These are phyloP conservation scores for Drosophila subpulchrella DNA, from an alignment of 1,140 invertebrate genomes.

Conservation along the genomic window DNA sequence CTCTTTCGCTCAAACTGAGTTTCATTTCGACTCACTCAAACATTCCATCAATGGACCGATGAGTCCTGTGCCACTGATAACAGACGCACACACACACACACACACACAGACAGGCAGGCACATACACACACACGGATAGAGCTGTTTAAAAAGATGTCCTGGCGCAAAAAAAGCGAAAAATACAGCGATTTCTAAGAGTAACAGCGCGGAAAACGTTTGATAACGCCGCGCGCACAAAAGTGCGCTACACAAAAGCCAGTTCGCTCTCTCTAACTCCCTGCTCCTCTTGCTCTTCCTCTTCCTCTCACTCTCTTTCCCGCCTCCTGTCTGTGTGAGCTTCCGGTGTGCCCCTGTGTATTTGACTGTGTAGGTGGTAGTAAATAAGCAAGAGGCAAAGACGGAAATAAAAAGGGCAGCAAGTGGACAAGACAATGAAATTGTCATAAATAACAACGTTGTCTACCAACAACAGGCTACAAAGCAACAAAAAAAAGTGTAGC, in stretches of 20 bases:
- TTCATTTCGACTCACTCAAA: conserved; percentile 64
- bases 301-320: conserved; percentile 1
- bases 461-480: conserved; percentile 55
- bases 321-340: conserved; percentile 23
- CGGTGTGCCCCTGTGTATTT: conserved; percentile 10
- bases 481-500: conserved; percentile 25
- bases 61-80: conserved; percentile 75
- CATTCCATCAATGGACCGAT: conserved; percentile 75
- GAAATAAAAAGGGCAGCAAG: conserved; percentile 76
- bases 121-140: conserved; percentile 31
- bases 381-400: conserved; percentile 74
- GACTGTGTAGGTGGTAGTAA: conserved; percentile 43
- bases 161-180: conserved; percentile 10
- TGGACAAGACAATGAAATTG: conserved; percentile 82
- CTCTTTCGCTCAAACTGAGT: conserved; percentile 28
- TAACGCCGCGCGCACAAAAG: conserved; percentile 73
- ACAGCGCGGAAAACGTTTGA: conserved; percentile 81
- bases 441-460: conserved; percentile 78
- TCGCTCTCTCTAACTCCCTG: conserved; percentile 36
- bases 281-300: background rate
- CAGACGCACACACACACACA: conserved; percentile 36
- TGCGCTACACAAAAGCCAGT: conserved; percentile 67
- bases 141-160: conserved; percentile 65
- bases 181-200: conserved; percentile 56
- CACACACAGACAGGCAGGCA: conserved; percentile 31